Conservation (phyloP, 2,797 vertebrate genomes). For the Sebastes hubbsi region DNA sequence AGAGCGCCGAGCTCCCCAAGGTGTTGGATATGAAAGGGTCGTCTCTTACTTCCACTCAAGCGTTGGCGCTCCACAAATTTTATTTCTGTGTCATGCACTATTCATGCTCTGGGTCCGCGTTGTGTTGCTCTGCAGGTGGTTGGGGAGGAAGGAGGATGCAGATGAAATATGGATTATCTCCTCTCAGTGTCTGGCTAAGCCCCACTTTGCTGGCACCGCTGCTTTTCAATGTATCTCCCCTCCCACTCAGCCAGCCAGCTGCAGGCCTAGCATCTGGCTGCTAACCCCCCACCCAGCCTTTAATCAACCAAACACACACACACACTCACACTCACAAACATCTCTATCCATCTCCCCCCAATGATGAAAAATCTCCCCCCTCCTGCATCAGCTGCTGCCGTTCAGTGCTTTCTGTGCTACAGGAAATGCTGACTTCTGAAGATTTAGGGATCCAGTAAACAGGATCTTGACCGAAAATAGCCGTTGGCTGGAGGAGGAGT, state of each 20-base stretch:
- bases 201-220: constrained; percentile 61
- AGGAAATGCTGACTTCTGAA: constrained; percentile 73
- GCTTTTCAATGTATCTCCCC: constrained; percentile 62
- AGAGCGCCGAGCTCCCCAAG: constrained; percentile 45
- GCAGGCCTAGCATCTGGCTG: constrained; percentile 65
- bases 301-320: constrained; percentile 64
- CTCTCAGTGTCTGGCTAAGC: constrained; percentile 72
- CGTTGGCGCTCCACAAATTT: constrained; percentile 33
- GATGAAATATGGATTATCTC: constrained; percentile 81
- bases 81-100: constrained; percentile 63
- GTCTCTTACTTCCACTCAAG: constrained; percentile 18
- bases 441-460: constrained; percentile 62
- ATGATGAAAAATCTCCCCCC: constrained; percentile 20
- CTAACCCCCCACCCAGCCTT: constrained; percentile 48
- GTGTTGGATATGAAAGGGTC: constrained; percentile 40
- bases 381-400: constrained; percentile 25
- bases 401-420: constrained; percentile 29
- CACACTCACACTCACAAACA: constrained; percentile 18
- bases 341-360: constrained; percentile 36
- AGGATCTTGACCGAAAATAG: constrained; percentile 71
- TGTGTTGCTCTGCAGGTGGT: constrained; percentile 71
- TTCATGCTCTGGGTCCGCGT: constrained; percentile 64
- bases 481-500: constrained; percentile 27
- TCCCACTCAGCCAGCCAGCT: constrained; percentile 65
- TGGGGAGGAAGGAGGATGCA: constrained; percentile 62